Evolutionary conservation across 1,140 invertebrate genomes (phyloP), one percentile per base, ranked within the genome.

Genomic region (Leptinotarsa defecta): DNA sequence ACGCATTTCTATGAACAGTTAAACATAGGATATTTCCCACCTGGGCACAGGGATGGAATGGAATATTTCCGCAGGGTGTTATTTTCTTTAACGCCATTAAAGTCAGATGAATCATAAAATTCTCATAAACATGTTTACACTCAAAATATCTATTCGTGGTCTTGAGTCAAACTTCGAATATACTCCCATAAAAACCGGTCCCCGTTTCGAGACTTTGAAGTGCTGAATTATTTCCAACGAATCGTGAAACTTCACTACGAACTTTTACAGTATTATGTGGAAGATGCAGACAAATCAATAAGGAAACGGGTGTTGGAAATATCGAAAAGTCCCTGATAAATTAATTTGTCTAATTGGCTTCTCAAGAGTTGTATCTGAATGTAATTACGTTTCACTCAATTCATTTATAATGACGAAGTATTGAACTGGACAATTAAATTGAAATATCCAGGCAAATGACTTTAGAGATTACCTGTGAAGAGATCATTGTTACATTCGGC

Each of bases 221-320:
- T 57, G 52, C 52, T 57, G 52, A 57, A 57, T 57, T 57, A 17
- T 57, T 57, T 57, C 52, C 52, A 57, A 57, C 52, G n/a, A 57
- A 57, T 57, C 52, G 17, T 57, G 17, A 57, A 5, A 5, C 11
- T n/a, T 57, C 52, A 19, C 52, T 4, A 57, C n/a, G 52, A 57
- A 57, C 52, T 57, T 19, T 57, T n/a, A 4, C n/a, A 57, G n/a
- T 19, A n/a, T 15, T 4, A 57, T 43, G 6, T 57, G n/a, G 52
- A 19, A 57, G n/a, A n/a, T 57, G 52, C 52, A 57, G n/a, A 19
- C 17, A 15, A 57, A 57, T 57, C 52, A 57, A 57, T 57, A 57
- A 17, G 52, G 13, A 57, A 57, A 57, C 52, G 52, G 52, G 52
- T 19, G 13, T 57, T 15, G 52, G 52, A 57, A 57, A 57, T 57